Conservation (phyloP, 2,113 vertebrate species). For the Phoenicopterus ruber region DNA sequence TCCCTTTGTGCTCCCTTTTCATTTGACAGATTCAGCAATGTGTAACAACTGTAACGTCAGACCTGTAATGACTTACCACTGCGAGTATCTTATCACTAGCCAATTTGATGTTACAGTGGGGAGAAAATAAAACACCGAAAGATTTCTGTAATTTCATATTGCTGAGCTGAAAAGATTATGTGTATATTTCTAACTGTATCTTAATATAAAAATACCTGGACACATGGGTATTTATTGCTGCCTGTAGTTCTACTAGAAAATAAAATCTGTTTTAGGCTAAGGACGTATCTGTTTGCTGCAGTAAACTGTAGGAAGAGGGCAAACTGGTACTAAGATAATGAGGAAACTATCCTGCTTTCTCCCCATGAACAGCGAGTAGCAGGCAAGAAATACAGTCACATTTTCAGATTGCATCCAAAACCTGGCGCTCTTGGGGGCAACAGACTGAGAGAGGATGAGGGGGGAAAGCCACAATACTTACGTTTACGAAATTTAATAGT, state of each 20-base stretch:
- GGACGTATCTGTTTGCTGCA: neutral
- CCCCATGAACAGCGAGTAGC: neutral
- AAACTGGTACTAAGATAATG: neutral
- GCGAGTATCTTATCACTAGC: conserved; percentile 46
- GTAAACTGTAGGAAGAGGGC: neutral
- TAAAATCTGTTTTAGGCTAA: neutral
- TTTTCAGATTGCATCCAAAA: neutral
- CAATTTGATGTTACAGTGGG: conserved; percentile 45
- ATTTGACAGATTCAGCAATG: conserved; percentile 76
- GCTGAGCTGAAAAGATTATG: neutral
- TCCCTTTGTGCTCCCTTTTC: conserved; percentile 74
- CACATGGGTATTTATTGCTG: neutral
- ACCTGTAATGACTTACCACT: conserved; percentile 69
- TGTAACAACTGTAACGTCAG: conserved; percentile 72
- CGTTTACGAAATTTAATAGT: neutral
- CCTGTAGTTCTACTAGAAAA: neutral
- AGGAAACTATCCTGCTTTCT: neutral
- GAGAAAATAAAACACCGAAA: conserved; percentile 3
- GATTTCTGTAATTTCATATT: conserved; percentile 16
- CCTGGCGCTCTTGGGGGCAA: neutral
- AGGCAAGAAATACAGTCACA: neutral
- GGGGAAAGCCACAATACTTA: neutral
- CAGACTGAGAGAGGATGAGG: neutral
- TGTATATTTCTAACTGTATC: neutral
- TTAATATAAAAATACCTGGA: neutral